Evolutionary conservation across 2,113 vertebrate species (phyloP).

Genomic region (Thalassoma bifasciatum): DNA sequence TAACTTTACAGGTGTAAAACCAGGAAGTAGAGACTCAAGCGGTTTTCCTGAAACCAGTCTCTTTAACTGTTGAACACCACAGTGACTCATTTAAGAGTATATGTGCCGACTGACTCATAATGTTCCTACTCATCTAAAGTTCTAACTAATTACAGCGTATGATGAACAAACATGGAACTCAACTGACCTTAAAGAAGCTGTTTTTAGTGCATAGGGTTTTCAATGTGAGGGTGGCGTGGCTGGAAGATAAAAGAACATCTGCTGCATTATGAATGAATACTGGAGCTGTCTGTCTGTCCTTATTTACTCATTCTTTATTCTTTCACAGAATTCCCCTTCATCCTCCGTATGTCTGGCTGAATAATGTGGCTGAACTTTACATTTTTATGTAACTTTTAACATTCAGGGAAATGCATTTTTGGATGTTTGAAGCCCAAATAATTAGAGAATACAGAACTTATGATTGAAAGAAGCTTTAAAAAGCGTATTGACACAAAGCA

Average conservation of each 20-base stretch:
- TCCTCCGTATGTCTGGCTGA: constrained; percentile 4
- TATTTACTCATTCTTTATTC: constrained; percentile 42
- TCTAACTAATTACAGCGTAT: constrained; percentile 32
- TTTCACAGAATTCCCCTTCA: constrained; percentile 26
- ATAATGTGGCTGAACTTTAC: constrained; percentile 24
- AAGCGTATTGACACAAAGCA: neutral
- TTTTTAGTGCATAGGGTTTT: constrained; percentile 3
- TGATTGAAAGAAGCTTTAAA: constrained; percentile 30
- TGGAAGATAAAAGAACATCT: constrained; percentile 57
- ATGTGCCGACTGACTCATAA: constrained; percentile 57
- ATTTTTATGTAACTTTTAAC: constrained; percentile 7
- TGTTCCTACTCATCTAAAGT: constrained; percentile 36
- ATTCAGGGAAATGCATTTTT: constrained; percentile 4
- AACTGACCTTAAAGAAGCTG: constrained; percentile 37
- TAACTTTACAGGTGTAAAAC: constrained; percentile 41
- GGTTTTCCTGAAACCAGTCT: constrained; percentile 29
- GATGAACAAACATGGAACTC: constrained; percentile 20
- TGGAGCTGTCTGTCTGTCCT: constrained; percentile 33
- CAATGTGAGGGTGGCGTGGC: constrained; percentile 36
- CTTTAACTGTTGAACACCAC: neutral
- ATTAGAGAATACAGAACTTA: constrained; percentile 27
- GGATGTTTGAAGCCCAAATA: constrained; percentile 8
- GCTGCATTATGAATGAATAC: constrained; percentile 50
- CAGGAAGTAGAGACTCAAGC: constrained; percentile 7
- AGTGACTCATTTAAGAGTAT: constrained; percentile 41